These are phyloP conservation scores for Pangasius macronema DNA, from an alignment of 2,797 vertebrate genomes.

Conservation along the genomic window DNA sequence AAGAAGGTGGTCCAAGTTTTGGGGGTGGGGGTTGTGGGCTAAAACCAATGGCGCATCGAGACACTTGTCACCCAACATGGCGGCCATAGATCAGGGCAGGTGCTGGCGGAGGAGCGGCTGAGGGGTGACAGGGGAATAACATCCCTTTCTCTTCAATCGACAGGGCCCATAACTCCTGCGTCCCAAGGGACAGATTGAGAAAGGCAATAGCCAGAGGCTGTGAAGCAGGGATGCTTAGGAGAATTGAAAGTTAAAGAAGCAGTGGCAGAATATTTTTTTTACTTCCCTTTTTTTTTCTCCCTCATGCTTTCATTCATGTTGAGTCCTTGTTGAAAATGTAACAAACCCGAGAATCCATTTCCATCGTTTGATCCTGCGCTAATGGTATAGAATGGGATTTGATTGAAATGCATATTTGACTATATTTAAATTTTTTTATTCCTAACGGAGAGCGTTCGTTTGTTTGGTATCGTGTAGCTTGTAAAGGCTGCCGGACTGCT, in stretches of 20 bases:
- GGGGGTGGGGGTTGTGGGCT: conserved; percentile 69
- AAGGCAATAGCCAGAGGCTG: conserved; percentile 97
- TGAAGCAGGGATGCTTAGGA: conserved; percentile 95
- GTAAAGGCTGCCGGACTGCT: conserved; percentile 46
- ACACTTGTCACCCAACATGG: conserved; percentile 75
- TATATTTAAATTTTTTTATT: neutral
- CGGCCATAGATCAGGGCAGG: conserved; percentile 91
- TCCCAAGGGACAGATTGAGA: conserved; percentile 99
- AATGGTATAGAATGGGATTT: neutral
- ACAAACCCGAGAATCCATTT: neutral
- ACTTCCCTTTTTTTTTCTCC: neutral
- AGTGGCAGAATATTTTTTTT: conserved; percentile 62
- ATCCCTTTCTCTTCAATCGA: conserved; percentile 99
- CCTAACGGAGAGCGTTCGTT: conserved; percentile 2
- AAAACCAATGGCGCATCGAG: conserved; percentile 76
- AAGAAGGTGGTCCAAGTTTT: conserved; percentile 71
- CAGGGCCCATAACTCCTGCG: conserved; percentile 99
- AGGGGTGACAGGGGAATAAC: conserved; percentile 99
- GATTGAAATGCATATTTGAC: neutral
- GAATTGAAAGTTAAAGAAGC: conserved; percentile 99
- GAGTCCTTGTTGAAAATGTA: conserved; percentile 9
- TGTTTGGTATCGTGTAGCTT: neutral
- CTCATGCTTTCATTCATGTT: neutral
- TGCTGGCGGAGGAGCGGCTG: conserved; percentile 84
- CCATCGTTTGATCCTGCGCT: neutral